Percentiles rank a stretch among this genome's conserved stretches.
These are phyloP conservation scores for Hylaea fasciaria DNA, from an alignment of 2,888 invertebrate species.

Conservation along the genomic window DNA sequence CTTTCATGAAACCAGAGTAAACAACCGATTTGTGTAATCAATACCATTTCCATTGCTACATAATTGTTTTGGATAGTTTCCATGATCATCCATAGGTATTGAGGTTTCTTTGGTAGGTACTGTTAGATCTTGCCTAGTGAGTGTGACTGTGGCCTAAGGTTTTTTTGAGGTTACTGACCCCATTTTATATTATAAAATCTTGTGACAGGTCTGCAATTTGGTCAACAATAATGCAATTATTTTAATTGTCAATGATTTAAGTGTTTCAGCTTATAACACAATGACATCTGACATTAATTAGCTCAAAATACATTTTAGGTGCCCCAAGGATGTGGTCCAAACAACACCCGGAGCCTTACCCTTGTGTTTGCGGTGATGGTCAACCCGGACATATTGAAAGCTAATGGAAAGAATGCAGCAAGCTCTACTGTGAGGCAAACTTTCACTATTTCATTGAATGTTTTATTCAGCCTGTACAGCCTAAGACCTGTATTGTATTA, in stretches of 20 bases:
- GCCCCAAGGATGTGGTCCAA: constrained; percentile 85
- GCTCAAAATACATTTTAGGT: constrained; percentile 65
- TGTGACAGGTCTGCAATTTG: too few relatives aligned
- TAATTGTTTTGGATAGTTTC: constrained; percentile 19
- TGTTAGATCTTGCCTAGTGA: too few relatives aligned
- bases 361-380: constrained; percentile 90
- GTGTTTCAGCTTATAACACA: too few relatives aligned
- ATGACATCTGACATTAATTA: background rate
- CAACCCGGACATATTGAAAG: constrained; percentile 88
- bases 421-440: constrained; percentile 83
- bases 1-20: constrained; percentile 9
- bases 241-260: too few relatives aligned
- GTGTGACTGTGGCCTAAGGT: too few relatives aligned
- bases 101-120: background rate
- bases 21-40: constrained; percentile 19
- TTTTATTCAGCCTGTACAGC: too few relatives aligned
- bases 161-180: too few relatives aligned
- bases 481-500: too few relatives aligned
- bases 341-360: constrained; percentile 83
- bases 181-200: too few relatives aligned
- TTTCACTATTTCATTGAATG: background rate
- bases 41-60: constrained; percentile 15
- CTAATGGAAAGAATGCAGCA: constrained; percentile 88
- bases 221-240: too few relatives aligned
- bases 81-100: constrained; percentile 1